These are phyloP conservation scores for Tipula unca DNA, from an alignment of 2,888 invertebrate species.

Conservation along the genomic window DNA sequence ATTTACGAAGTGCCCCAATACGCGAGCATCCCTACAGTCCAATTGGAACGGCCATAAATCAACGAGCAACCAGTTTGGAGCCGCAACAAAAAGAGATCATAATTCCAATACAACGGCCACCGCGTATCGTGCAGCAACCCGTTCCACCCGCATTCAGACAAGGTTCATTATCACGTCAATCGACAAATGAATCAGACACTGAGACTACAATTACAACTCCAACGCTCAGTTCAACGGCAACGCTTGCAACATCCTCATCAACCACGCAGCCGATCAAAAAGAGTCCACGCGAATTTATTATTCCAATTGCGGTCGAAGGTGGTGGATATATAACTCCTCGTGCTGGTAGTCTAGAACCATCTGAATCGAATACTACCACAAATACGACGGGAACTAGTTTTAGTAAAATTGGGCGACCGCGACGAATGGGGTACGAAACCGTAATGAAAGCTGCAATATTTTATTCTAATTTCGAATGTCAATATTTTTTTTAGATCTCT, in stretches of 20 bases:
- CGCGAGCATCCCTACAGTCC: slow-evolving; percentile 40
- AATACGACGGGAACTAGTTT: slow-evolving; percentile 45
- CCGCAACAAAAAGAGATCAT: slow-evolving; percentile 54
- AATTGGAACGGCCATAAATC: slow-evolving; percentile 33
- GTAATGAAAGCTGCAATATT: background rate
- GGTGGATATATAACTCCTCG: slow-evolving; percentile 62
- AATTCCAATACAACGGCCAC: slow-evolving; percentile 54
- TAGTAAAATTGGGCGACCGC: slow-evolving; percentile 44
- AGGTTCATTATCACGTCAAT: slow-evolving; percentile 50
- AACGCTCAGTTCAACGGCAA: slow-evolving; percentile 34
- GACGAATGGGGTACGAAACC: slow-evolving; percentile 58
- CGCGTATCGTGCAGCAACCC: slow-evolving; percentile 29
- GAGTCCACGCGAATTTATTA: slow-evolving; percentile 83
- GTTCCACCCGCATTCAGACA: slow-evolving; percentile 20
- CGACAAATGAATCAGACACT: slow-evolving; percentile 63
- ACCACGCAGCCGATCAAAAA: slow-evolving; percentile 67
- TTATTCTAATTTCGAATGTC: no score
- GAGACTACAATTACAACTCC: slow-evolving; percentile 47
- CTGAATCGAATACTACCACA: slow-evolving; percentile 51
- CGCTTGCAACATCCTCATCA: slow-evolving; percentile 33
- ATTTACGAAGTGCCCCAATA: slow-evolving; percentile 41
- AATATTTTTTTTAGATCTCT: slow-evolving; percentile 44
- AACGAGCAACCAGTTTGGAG: slow-evolving; percentile 50
- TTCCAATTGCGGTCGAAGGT: slow-evolving; percentile 88
- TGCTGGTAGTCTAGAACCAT: slow-evolving; percentile 66